Evolutionary conservation across 2,797 vertebrate species (phyloP).

Genomic region (Danio kyathit): DNA sequence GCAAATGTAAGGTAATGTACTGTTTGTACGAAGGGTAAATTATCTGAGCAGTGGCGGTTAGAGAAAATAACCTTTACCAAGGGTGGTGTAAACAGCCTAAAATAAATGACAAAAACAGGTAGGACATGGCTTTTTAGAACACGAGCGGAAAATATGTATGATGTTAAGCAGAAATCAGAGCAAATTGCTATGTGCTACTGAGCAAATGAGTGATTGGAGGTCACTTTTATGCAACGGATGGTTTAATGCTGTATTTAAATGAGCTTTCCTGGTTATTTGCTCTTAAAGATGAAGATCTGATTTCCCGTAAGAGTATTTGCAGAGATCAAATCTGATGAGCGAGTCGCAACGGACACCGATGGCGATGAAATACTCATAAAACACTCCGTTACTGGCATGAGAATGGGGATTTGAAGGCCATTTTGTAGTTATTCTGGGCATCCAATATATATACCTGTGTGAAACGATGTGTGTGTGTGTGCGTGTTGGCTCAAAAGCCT

Average conservation of each 20-base stretch:
- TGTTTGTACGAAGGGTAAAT: slow-evolving; percentile 1
- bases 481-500: slow-evolving; percentile 19
- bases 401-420: slow-evolving; percentile 19
- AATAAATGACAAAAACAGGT: neutral
- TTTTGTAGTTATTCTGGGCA: slow-evolving; percentile 30
- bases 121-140: slow-evolving; percentile 23
- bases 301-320: slow-evolving; percentile 45
- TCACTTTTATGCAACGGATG: slow-evolving; percentile 42
- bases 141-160: neutral
- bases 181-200: neutral
- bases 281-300: slow-evolving; percentile 45
- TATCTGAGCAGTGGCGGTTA: neutral
- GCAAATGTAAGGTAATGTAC: neutral
- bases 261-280: slow-evolving; percentile 45
- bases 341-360: slow-evolving; percentile 40
- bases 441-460: slow-evolving; percentile 28
- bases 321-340: slow-evolving; percentile 48
- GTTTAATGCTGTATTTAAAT: slow-evolving; percentile 45
- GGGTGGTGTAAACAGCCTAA: neutral
- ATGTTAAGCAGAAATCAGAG: neutral
- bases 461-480: neutral
- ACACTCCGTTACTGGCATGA: slow-evolving; percentile 24
- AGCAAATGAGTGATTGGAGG: neutral
- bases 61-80: neutral
- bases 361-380: slow-evolving; percentile 46